A percentile compares a stretch with the other conserved stretches of the same genome.
Evolutionary conservation across 2,113 vertebrate genomes (phyloP).

Genomic region (Gymnogyps californianus): DNA sequence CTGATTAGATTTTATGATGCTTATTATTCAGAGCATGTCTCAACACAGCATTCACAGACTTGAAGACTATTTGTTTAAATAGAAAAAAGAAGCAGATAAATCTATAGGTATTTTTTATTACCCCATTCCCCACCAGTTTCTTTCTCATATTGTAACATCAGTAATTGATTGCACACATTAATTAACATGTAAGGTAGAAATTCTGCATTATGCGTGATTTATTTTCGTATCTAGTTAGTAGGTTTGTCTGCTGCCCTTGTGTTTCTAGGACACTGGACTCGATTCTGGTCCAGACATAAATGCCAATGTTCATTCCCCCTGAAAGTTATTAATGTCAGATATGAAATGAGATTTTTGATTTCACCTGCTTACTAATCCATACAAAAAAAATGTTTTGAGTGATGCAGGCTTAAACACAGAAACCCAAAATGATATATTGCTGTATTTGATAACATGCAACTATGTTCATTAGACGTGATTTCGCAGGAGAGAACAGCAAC

Average conservation of each 20-base stretch:
- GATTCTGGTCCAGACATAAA: conserved; percentile 82
- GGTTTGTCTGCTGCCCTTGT: conserved; percentile 84
- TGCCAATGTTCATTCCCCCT: conserved; percentile 83
- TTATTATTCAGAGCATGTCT: conserved; percentile 99
- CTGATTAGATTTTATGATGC: conserved; percentile 99
- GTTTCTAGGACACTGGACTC: conserved; percentile 82
- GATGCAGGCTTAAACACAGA: conserved; percentile 70
- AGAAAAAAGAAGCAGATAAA: conserved; percentile 94
- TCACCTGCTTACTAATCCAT: conserved; percentile 82
- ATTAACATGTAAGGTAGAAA: conserved; percentile 92
- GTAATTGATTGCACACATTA: conserved; percentile 92
- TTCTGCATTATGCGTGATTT: conserved; percentile 88
- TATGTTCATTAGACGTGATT: conserved; percentile 70
- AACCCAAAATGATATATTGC: conserved; percentile 71
- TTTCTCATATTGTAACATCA: conserved; percentile 87
- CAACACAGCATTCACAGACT: conserved; percentile 86
- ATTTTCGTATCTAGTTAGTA: conserved; percentile 86
- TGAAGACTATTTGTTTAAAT: conserved; percentile 96
- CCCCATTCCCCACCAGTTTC: conserved; percentile 83
- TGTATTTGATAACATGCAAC: conserved; percentile 68
- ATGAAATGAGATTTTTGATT: conserved; percentile 86
- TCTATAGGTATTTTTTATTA: conserved; percentile 92
- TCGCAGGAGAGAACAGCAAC: conserved; percentile 67
- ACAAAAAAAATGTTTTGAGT: conserved; percentile 56
- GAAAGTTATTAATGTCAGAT: conserved; percentile 89